Evolutionary conservation across 2,797 vertebrate genomes (phyloP).

Genomic region (Danio aesculapii): DNA sequence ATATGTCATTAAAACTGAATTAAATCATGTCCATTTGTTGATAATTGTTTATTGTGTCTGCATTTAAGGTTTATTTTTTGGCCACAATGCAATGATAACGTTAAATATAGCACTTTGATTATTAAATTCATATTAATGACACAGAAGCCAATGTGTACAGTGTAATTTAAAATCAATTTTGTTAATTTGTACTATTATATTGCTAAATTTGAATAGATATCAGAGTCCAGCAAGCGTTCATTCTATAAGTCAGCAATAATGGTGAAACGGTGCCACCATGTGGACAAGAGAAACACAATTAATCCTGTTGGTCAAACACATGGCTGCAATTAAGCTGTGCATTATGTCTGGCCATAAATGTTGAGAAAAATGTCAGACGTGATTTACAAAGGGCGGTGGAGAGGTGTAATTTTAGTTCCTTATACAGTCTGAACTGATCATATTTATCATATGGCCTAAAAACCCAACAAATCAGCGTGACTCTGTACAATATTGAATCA

Average conservation of each 20-base stretch:
- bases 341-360: neutral
- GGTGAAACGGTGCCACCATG: slow-evolving; percentile 75
- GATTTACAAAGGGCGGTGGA: neutral
- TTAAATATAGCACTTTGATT: neutral
- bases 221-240: neutral
- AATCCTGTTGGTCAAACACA: neutral
- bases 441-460: neutral
- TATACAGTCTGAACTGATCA: neutral
- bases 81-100: neutral
- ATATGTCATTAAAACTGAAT: neutral
- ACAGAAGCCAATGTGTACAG: neutral
- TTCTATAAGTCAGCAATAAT: slow-evolving; percentile 41
- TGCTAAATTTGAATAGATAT: neutral
- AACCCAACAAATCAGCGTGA: neutral
- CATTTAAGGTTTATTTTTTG: neutral
- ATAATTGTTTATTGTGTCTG: neutral
- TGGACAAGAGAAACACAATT: slow-evolving; percentile 49
- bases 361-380: neutral
- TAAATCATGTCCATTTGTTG: neutral
- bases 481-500: neutral
- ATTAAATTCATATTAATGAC: neutral
- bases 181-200: neutral
- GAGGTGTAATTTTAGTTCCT: neutral
- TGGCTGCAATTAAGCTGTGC: neutral
- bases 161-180: neutral